Evolutionary conservation across 2,888 invertebrate genomes (phyloP).

Genomic region (Brachypalpus laphriformis): DNA sequence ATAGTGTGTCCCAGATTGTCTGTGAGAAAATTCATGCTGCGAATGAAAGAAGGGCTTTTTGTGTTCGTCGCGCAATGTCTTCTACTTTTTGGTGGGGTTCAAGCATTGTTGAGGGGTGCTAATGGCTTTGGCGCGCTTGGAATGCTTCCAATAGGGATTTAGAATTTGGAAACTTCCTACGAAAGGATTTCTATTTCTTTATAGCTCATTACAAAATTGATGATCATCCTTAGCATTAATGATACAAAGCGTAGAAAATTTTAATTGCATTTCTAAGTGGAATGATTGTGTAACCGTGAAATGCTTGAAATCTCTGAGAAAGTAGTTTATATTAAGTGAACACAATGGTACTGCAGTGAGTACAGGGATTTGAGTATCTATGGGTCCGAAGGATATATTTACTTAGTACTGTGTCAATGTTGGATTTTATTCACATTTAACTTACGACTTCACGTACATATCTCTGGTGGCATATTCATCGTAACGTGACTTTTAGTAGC

Average conservation of each 20-base stretch:
- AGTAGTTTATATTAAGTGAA: conserved; percentile 28
- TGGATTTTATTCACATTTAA: background rate
- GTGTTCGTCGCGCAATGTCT: conserved; percentile 31
- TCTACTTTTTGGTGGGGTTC: conserved; percentile 36
- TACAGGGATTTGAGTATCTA: conserved; percentile 20
- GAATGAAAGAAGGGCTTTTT: conserved; percentile 50
- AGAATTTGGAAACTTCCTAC: conserved; percentile 30
- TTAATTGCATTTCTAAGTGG: conserved; percentile 72
- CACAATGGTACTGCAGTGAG: conserved; percentile 43
- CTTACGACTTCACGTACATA: background rate
- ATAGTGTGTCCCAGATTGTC: conserved; percentile 40
- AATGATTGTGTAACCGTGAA: conserved; percentile 57
- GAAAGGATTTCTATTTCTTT: conserved; percentile 15
- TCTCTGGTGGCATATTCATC: background rate
- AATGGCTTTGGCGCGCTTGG: conserved; percentile 67
- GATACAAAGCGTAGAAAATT: conserved; percentile 54
- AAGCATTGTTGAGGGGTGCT: conserved; percentile 65
- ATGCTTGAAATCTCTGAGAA: conserved; percentile 1
- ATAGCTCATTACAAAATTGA: conserved; percentile 69
- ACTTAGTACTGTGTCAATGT: background rate
- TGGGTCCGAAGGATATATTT: background rate
- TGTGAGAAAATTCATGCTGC: conserved; percentile 41
- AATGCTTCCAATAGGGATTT: conserved; percentile 62
- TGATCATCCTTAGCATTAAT: conserved; percentile 66
- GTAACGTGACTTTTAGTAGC: background rate